Conservation (phyloP, 2,888 invertebrate genomes). For the Oligia latruncula region DNA sequence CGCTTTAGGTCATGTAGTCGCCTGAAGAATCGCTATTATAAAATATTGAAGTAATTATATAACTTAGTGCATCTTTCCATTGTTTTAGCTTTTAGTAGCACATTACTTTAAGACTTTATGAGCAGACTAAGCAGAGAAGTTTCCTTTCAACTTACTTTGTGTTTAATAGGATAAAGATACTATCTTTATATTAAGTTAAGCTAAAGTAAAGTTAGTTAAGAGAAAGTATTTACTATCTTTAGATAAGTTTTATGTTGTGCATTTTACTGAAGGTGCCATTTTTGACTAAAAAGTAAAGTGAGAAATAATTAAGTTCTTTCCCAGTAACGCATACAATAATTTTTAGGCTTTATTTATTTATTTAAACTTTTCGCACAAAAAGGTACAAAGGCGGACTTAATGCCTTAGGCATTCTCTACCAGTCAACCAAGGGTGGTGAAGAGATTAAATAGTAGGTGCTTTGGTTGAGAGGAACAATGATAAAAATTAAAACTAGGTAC, state of each 20-base stretch:
- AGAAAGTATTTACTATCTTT: background rate
- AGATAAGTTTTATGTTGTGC: background rate
- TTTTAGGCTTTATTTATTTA: too few relatives aligned
- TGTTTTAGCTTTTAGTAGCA: slow-evolving; percentile 2
- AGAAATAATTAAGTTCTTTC: background rate
- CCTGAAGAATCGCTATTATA: background rate
- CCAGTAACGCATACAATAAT: too few relatives aligned
- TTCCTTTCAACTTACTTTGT: slow-evolving; percentile 23
- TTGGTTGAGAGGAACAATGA: too few relatives aligned
- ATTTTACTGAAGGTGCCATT: background rate
- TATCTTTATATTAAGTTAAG: slow-evolving; percentile 2
- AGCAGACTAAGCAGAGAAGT: background rate
- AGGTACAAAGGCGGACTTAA: too few relatives aligned
- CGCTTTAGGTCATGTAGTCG: too few relatives aligned
- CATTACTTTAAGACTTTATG: slow-evolving; percentile 18
- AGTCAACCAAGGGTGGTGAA: too few relatives aligned
- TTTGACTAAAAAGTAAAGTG: background rate
- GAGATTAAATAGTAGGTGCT: too few relatives aligned
- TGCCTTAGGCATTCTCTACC: too few relatives aligned
- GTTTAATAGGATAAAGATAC: slow-evolving; percentile 2
- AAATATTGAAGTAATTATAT: background rate
- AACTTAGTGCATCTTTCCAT: background rate
- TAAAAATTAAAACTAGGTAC: too few relatives aligned
- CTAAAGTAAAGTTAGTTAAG: background rate
- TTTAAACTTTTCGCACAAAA: too few relatives aligned